Base-by-base conservation (phyloP, 2,888 invertebrate species). In the Lasioglossum pauxillum region DNA sequence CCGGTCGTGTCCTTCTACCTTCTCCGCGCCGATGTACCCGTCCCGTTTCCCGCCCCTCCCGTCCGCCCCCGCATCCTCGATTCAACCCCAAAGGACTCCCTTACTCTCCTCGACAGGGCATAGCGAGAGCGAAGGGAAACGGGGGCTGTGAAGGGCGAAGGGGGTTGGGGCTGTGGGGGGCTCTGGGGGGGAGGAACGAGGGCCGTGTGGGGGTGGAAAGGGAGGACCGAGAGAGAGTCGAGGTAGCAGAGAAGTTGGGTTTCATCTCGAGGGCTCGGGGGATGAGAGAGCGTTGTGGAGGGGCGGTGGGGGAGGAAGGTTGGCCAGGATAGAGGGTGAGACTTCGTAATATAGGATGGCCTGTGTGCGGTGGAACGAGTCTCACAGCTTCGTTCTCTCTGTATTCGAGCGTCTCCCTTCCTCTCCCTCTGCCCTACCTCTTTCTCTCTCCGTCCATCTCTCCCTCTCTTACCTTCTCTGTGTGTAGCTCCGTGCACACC, bases 181-280 rank as follows among this genome's bases (percentile, higher is more conserved):
- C 87, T 78, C n/a, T 57, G n/a, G 57, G 57, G 81, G 74, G 75
- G 74, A 75, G 44, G 78, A 80, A 75, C 75, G 82, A 80, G 60
- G 71, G 75, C 78, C 78, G 83, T 46, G 71, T 75, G 79, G 75
- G 84, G 80, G 81, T 75, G 80, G 81, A 77, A 74, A 74, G 46
- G 75, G 80, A 77, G 73, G 79, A 81, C 73, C 84, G 83, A 83
- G 85, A 83, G 90, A 83, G 90, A 90, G 91, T 85, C 85, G 91
- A 88, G 88, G 89, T 89, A 89, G 89, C 84, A 84, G 93, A 93
- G 94, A 94, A 94, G 94, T 95, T 94, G 94, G 92, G 94, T 95
- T 95, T 94, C 95, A 95, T 95, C 94, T 95, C 94, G 94, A 93
- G 93, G 93, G 93, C 92, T 92, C 90, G 91, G 91, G 88, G 90